Percentiles rank a stretch among this genome's conserved stretches.
Conservation (phyloP, 1,140 invertebrate genomes). For the Penaeus japonicus region DNA sequence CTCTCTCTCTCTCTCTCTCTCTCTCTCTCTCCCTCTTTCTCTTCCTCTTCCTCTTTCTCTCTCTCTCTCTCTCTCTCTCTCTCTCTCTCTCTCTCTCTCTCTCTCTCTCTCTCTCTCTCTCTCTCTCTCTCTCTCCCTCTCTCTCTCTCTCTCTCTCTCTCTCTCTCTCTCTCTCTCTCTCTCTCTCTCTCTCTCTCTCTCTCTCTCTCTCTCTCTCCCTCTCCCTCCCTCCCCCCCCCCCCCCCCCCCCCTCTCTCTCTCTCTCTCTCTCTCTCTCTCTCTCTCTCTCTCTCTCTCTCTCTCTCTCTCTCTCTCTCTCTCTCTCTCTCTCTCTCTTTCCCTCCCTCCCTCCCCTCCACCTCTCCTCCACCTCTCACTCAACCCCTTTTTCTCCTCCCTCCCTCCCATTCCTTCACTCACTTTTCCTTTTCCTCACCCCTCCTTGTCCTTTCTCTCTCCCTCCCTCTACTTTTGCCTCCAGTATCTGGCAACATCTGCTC, state of each 20-base stretch:
- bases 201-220: background rate
- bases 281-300: background rate
- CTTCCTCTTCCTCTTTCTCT: too few relatives aligned
- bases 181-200: background rate
- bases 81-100: too few relatives aligned
- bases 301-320: background rate
- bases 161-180: background rate
- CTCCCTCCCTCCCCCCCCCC: too few relatives aligned
- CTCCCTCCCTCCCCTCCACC: background rate
- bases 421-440: background rate
- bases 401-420: too few relatives aligned
- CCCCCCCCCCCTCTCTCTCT: background rate
- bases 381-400: background rate
- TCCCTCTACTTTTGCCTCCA: conserved; percentile 65
- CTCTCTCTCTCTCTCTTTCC: background rate
- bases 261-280: background rate
- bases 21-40: too few relatives aligned
- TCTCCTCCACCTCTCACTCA: background rate
- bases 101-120: too few relatives aligned
- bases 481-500: conserved; percentile 91
- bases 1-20: too few relatives aligned
- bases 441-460: background rate
- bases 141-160: background rate
- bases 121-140: too few relatives aligned
- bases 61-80: too few relatives aligned